Evolutionary conservation across 2,888 invertebrate species (phyloP).

Genomic region (Drosophila mimetica): DNA sequence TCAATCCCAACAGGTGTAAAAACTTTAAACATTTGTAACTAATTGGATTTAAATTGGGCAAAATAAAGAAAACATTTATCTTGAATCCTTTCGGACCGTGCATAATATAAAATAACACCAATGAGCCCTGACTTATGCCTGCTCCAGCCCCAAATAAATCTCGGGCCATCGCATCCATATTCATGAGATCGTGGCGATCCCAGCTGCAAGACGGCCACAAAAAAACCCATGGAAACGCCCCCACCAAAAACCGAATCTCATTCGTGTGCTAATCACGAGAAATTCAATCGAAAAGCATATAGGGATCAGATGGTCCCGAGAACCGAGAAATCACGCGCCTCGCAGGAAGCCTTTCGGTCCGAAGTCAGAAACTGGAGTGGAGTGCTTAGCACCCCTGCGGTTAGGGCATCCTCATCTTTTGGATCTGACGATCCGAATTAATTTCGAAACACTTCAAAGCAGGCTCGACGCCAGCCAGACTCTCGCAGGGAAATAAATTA

Average conservation of each 20-base stretch:
- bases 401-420: constrained; percentile 38
- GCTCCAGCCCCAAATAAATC: constrained; percentile 17
- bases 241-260: constrained; percentile 44
- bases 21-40: background rate
- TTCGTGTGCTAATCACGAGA: constrained; percentile 79
- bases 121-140: constrained; percentile 14
- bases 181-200: constrained; percentile 29
- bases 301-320: constrained; percentile 1
- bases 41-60: constrained; percentile 29
- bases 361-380: constrained; percentile 49
- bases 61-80: constrained; percentile 11
- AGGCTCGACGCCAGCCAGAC: constrained; percentile 58
- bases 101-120: background rate
- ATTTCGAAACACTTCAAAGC: constrained; percentile 81
- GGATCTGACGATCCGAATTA: constrained; percentile 78
- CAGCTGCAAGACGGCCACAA: constrained; percentile 56
- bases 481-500: constrained; percentile 74
- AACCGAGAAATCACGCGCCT: constrained; percentile 66
- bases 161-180: constrained; percentile 33
- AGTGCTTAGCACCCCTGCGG: constrained; percentile 67
- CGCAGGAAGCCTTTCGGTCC: constrained; percentile 56
- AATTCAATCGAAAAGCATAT: constrained; percentile 66
- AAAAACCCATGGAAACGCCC: constrained; percentile 58
- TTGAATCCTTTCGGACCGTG: background rate
- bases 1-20: background rate